Conservation (phyloP, 2,797 vertebrate genomes). For the Perodicticus potto region DNA sequence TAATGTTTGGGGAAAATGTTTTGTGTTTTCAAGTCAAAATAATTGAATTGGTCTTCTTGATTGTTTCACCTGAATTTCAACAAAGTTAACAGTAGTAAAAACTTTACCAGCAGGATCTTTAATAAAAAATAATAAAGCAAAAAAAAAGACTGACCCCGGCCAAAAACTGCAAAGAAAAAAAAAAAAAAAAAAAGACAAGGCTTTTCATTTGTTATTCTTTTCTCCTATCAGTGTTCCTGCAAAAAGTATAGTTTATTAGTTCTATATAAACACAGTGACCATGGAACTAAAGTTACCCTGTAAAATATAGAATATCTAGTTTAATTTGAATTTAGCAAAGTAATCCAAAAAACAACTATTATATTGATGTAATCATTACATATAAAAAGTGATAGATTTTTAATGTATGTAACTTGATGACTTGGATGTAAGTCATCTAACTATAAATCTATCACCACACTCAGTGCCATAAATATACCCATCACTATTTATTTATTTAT, state of each 20-base stretch:
- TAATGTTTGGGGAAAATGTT: slow-evolving; percentile 67
- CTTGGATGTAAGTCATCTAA: background rate
- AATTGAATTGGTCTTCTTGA: slow-evolving; percentile 77
- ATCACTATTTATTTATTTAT: background rate
- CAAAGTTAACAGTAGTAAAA: slow-evolving; percentile 64
- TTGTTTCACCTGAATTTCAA: slow-evolving; percentile 77
- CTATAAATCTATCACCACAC: background rate
- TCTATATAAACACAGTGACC: background rate
- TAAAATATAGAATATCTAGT: background rate
- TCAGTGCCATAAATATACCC: background rate
- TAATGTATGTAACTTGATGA: background rate
- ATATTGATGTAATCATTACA: background rate
- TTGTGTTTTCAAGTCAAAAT: slow-evolving; percentile 76
- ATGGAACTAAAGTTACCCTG: background rate
- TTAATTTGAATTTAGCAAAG: background rate
- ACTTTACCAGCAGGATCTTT: slow-evolving; percentile 61
- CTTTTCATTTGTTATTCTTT: background rate
- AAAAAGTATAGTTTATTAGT: background rate
- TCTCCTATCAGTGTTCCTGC: background rate
- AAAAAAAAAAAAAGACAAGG: background rate
- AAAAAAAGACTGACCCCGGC: fast-evolving
- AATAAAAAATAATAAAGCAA: background rate
- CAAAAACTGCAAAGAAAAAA: no score
- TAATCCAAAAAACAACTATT: background rate
- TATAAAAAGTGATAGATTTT: background rate